These are phyloP conservation scores for Agrotis puta DNA, from an alignment of 2,888 invertebrate species.

Conservation along the genomic window DNA sequence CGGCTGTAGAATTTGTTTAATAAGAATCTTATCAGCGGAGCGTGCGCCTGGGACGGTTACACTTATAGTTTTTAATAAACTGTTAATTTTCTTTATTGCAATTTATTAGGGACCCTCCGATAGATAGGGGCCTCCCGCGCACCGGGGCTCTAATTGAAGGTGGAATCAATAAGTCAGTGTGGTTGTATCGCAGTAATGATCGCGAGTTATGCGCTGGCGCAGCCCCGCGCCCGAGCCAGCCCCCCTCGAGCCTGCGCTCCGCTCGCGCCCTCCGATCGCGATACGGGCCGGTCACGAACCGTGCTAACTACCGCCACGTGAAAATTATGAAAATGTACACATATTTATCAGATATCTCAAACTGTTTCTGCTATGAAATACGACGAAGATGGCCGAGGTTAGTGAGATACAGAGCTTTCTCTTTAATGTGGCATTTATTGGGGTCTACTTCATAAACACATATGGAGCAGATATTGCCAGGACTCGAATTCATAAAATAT, in stretches of 20 bases:
- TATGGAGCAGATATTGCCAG: too few species aligned
- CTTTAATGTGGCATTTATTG: not conserved
- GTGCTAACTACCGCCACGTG: conserved; percentile 55
- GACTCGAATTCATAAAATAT: too few species aligned
- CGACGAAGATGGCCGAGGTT: not conserved
- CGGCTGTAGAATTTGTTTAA: conserved; percentile 48
- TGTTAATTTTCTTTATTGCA: conserved; percentile 67
- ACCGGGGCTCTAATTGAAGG: conserved; percentile 74
- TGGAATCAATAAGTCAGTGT: conserved; percentile 80
- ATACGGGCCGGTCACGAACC: conserved; percentile 67
- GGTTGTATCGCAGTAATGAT: conserved; percentile 71
- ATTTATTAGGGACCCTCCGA: conserved; percentile 64
- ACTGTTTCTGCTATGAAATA: conserved; percentile 34
- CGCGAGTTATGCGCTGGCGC: conserved; percentile 62
- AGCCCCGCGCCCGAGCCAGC: conserved; percentile 37
- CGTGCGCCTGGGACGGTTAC: conserved; percentile 36
- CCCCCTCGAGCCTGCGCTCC: conserved; percentile 30
- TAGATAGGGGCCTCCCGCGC: conserved; percentile 68
- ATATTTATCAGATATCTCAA: conserved; percentile 56
- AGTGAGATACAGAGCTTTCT: not conserved
- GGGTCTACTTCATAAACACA: not conserved
- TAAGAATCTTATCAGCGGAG: conserved; percentile 38
- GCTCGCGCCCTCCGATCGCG: conserved; percentile 62
- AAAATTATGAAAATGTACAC: conserved; percentile 69
- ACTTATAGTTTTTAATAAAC: conserved; percentile 63